These are phyloP conservation scores for Aplocera efformata DNA, from an alignment of 2,888 invertebrate species.

Conservation along the genomic window DNA sequence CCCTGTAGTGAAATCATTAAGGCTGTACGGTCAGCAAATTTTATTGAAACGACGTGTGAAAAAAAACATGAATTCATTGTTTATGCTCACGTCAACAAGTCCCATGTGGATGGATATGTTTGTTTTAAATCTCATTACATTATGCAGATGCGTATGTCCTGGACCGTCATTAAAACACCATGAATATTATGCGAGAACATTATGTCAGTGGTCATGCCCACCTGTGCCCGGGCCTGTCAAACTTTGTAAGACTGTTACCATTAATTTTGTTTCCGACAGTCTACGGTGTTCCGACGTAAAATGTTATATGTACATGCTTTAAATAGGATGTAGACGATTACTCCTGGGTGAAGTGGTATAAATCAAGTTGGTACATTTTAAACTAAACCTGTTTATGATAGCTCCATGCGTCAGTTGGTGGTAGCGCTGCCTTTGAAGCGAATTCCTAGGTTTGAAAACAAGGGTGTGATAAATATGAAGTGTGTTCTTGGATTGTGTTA, in stretches of 20 bases:
- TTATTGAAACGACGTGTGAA: too few relatives aligned
- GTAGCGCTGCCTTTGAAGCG: too few relatives aligned
- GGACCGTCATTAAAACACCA: slow-evolving; percentile 31
- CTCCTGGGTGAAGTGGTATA: slow-evolving; percentile 4
- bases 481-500: too few relatives aligned
- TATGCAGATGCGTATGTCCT: slow-evolving; percentile 26
- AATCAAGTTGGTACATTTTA: background rate
- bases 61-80: background rate
- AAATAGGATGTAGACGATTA: slow-evolving; percentile 12
- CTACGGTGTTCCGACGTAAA: slow-evolving; percentile 19
- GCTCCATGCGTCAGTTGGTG: too few relatives aligned
- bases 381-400: too few relatives aligned
- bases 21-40: too few relatives aligned
- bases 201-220: slow-evolving; percentile 29
- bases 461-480: too few relatives aligned
- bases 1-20: too few relatives aligned
- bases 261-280: slow-evolving; percentile 27
- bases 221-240: slow-evolving; percentile 29
- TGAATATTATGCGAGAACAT: slow-evolving; percentile 31
- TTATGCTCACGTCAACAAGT: slow-evolving; percentile 6
- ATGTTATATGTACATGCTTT: slow-evolving; percentile 13
- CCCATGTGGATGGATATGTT: slow-evolving; percentile 15
- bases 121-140: slow-evolving; percentile 26
- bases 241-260: slow-evolving; percentile 21
- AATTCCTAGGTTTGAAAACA: too few relatives aligned